Base-by-base conservation (phyloP, 2,888 invertebrate species). In the Ornithoptera alexandrae region DNA sequence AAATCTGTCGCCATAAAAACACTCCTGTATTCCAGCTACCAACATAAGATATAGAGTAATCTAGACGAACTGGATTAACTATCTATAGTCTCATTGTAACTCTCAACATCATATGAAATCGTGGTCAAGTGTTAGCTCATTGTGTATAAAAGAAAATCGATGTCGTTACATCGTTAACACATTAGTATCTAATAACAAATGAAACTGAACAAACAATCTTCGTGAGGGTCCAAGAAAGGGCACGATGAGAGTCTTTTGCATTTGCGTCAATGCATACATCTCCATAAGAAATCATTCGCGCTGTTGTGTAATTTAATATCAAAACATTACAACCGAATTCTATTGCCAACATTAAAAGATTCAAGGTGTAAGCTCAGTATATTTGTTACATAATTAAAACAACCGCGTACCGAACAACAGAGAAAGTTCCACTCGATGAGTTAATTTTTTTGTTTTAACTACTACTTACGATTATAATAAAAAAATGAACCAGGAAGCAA, bases 401-500 rank as follows among this genome's bases (percentile, higher is more conserved):
- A 53, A 1, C n/a, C 10, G 0, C 42, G 58, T 58, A 42, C 22
- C 39, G 39, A 65, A 64, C 20, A 56, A 58, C 58, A 18, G 39
- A 58, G 36, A 65, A 58, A 56, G 69, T 72, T 72, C 65, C 68
- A 70, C 72, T 61, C 53, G 63, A 70, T 39, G 66, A 65, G 56
- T 64, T 30, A 56, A 46, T 22, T 59, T 67, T 58, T 53, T 67
- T 66, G 42, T 62, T 69, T 46, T 61, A 78, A 78, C 78, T 46
- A 78, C 76, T 76, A 80, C 83, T 84, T 85, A 84, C 81, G 79
- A 74, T 78, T 76, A 15, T 58, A 7, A 20, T 56, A 20, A 58
- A 58, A 10, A 79, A 82, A 81, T 81, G 81, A 82, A 79, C 78
- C 77, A 85, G 88, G 88, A 89, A 89, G 87, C 82, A 77, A 75